Evolutionary conservation across 2,888 invertebrate genomes (phyloP).

Genomic region (Lasioglossum lativentre): DNA sequence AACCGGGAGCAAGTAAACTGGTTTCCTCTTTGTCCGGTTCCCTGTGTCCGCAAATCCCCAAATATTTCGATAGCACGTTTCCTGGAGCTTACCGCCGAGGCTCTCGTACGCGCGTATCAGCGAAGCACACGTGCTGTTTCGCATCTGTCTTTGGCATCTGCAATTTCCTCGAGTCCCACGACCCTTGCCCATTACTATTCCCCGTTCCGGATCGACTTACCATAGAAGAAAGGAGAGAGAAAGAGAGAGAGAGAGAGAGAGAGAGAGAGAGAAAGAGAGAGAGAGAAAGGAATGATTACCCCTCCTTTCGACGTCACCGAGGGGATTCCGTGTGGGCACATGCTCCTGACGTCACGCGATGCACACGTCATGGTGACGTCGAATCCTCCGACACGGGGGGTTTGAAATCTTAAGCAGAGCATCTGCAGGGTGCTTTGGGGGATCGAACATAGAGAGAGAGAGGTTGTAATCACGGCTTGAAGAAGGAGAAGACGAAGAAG

Average conservation of each 20-base stretch:
- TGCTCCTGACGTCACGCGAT: constrained; percentile 78
- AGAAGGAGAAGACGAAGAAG: constrained; percentile 60
- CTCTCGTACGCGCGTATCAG: constrained; percentile 13
- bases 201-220: constrained; percentile 41
- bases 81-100: not conserved
- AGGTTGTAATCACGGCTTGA: constrained; percentile 12
- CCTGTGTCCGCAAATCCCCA: constrained; percentile 35
- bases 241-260: constrained; percentile 27
- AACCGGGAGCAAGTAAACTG: not conserved
- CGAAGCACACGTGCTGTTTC: constrained; percentile 49
- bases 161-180: constrained; percentile 68
- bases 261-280: constrained; percentile 2
- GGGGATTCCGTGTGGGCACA: constrained; percentile 67
- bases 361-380: constrained; percentile 81
- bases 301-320: constrained; percentile 70
- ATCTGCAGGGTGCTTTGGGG: constrained; percentile 61
- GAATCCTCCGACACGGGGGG: constrained; percentile 55
- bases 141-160: constrained; percentile 72
- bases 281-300: constrained; percentile 56
- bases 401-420: constrained; percentile 67
- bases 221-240: not conserved
- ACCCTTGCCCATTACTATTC: constrained; percentile 43
- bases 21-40: constrained; percentile 11
- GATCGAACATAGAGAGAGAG: not conserved
- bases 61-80: constrained; percentile 49